Conservation (phyloP, 2,113 vertebrate genomes). For the Syngnathus typhle region DNA sequence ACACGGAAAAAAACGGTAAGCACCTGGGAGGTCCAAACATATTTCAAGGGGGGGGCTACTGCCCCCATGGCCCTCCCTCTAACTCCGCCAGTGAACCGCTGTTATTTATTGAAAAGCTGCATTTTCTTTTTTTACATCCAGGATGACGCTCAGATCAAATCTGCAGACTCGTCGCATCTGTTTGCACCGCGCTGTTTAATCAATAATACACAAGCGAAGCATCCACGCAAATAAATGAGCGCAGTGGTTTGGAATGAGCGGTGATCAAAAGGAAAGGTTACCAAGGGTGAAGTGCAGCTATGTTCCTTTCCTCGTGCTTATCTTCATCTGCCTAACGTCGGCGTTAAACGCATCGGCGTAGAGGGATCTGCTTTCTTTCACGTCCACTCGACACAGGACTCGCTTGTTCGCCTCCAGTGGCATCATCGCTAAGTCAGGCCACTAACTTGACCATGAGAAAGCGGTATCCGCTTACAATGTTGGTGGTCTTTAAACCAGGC, state of each 20-base stretch:
- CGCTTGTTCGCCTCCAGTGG: conserved; percentile 2
- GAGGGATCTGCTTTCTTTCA: conserved; percentile 58
- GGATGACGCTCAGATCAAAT: no score
- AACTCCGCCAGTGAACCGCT: no score
- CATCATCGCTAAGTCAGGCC: conserved; percentile 15
- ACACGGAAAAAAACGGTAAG: no score
- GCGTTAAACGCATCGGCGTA: conserved; percentile 39
- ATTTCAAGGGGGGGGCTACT: no score
- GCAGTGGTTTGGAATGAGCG: not conserved
- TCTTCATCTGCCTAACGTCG: conserved; percentile 39
- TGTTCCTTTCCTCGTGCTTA: conserved; percentile 33
- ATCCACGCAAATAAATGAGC: not conserved
- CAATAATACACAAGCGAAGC: not conserved
- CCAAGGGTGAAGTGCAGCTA: not conserved
- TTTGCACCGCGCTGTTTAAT: not conserved
- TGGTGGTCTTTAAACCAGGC: not conserved
- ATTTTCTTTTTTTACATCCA: not conserved
- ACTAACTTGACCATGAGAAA: not conserved
- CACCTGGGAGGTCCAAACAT: no score
- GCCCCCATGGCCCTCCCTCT: no score
- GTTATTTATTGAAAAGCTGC: not conserved
- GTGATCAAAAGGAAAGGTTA: not conserved
- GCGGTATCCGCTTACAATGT: conserved; percentile 2
- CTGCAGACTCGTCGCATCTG: no score
- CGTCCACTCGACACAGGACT: conserved; percentile 29